Evolutionary conservation across 2,888 invertebrate genomes (phyloP).

Genomic region (Liodrosophila aerea): DNA sequence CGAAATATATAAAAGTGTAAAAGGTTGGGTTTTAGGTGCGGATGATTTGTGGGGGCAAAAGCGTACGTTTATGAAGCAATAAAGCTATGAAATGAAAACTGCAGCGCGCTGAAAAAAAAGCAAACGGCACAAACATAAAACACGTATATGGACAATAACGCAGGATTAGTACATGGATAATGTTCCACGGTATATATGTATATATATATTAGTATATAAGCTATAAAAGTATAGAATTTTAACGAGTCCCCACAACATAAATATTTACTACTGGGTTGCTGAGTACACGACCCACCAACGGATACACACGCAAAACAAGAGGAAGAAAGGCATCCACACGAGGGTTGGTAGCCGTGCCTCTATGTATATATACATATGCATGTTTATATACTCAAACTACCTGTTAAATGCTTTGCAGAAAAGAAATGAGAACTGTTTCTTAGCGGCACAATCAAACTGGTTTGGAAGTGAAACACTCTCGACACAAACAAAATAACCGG

Average conservation of each 20-base stretch:
- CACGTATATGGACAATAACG: too few relatives aligned
- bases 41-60: conserved; percentile 9
- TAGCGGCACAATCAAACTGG: conserved; percentile 41
- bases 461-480: conserved; percentile 23
- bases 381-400: conserved; percentile 22
- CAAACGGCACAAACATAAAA: conserved; percentile 16
- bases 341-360: conserved; percentile 23
- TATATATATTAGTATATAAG: too few relatives aligned
- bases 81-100: conserved; percentile 16
- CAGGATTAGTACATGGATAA: too few relatives aligned
- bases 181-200: too few relatives aligned
- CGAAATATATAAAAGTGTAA: conserved; percentile 1
- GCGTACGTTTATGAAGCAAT: conserved; percentile 20
- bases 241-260: too few relatives aligned
- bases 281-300: conserved; percentile 48
- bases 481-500: conserved; percentile 17
- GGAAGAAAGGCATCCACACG: conserved; percentile 11
- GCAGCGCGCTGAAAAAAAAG: conserved; percentile 13
- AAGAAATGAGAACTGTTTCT: conserved; percentile 34
- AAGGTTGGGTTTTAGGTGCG: conserved; percentile 9
- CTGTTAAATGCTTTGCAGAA: conserved; percentile 40
- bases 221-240: background rate
- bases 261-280: background rate
- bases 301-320: conserved; percentile 30
- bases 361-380: background rate